A percentile compares a stretch with the other conserved stretches of the same genome.
These are phyloP conservation scores for Himantopus leucocephalus DNA, from an alignment of 2,113 vertebrate genomes.

Conservation along the genomic window DNA sequence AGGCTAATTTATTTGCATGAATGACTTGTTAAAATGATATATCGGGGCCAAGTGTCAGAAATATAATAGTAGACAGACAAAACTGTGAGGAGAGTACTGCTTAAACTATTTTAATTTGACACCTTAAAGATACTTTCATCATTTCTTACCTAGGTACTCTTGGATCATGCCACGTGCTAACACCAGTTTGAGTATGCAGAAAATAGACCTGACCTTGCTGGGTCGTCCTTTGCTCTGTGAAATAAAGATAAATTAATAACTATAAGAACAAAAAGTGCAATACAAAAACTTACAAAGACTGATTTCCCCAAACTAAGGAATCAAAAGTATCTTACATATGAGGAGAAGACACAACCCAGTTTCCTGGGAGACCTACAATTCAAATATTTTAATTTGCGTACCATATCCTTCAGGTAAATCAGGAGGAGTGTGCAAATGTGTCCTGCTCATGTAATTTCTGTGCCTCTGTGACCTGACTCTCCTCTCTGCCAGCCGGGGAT, in stretches of 20 bases:
- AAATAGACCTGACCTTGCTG: constrained; percentile 97
- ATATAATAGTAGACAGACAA: background rate
- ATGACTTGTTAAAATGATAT: background rate
- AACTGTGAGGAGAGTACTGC: background rate
- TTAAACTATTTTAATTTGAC: background rate
- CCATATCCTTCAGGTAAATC: constrained; percentile 95
- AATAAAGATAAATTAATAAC: constrained; percentile 32
- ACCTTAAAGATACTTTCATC: background rate
- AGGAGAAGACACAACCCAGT: background rate
- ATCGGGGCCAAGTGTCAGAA: background rate
- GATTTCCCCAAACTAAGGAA: background rate
- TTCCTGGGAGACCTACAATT: background rate
- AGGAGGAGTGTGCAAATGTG: constrained; percentile 92
- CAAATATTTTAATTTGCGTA: constrained; percentile 52
- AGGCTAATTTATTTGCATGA: background rate
- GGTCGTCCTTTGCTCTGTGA: constrained; percentile 93
- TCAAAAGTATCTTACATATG: rapidly evolving
- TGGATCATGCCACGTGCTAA: constrained; percentile 97
- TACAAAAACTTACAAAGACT: background rate
- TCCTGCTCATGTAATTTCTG: constrained; percentile 97
- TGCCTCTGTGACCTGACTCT: constrained; percentile 92
- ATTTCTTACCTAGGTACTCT: constrained; percentile 89
- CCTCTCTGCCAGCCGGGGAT: constrained; percentile 85
- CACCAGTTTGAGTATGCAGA: constrained; percentile 94
- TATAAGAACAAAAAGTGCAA: background rate